These are phyloP conservation scores for Etheostoma spectabile DNA, from an alignment of 2,113 vertebrate species.

Conservation along the genomic window DNA sequence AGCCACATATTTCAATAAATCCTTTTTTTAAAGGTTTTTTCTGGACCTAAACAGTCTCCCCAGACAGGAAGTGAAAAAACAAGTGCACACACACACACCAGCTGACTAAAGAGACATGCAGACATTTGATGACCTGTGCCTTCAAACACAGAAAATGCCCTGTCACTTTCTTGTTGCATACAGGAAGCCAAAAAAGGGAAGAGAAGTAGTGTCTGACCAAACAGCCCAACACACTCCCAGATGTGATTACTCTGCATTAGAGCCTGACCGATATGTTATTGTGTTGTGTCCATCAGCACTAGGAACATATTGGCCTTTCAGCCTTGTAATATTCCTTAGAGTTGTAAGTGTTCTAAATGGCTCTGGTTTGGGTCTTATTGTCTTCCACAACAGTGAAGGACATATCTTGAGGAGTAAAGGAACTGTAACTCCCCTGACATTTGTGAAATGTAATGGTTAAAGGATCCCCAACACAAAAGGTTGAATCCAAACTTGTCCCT, in stretches of 20 bases:
- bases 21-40: not conserved
- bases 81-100: not conserved
- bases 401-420: no score
- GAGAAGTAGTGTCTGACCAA: constrained; percentile 31
- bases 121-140: not conserved
- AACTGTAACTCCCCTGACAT: no score
- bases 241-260: constrained; percentile 44
- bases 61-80: constrained; percentile 53
- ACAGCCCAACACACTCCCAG: not conserved
- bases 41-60: not conserved
- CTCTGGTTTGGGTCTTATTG: not conserved
- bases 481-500: no score
- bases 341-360: not conserved
- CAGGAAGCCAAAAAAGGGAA: constrained; percentile 52
- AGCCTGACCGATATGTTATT: not conserved
- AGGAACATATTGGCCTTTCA: constrained; percentile 3
- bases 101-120: constrained; percentile 2
- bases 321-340: constrained; percentile 1
- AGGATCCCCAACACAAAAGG: no score
- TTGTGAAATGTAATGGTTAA: no score
- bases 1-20: not conserved
- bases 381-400: no score
- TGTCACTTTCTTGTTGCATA: constrained; percentile 1
- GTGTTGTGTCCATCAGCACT: not conserved
- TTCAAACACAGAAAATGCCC: constrained; percentile 7